phyloP scores from a whole-genome alignment of 2,113 vertebrate genomes.

The Marmota monax region DNA sequence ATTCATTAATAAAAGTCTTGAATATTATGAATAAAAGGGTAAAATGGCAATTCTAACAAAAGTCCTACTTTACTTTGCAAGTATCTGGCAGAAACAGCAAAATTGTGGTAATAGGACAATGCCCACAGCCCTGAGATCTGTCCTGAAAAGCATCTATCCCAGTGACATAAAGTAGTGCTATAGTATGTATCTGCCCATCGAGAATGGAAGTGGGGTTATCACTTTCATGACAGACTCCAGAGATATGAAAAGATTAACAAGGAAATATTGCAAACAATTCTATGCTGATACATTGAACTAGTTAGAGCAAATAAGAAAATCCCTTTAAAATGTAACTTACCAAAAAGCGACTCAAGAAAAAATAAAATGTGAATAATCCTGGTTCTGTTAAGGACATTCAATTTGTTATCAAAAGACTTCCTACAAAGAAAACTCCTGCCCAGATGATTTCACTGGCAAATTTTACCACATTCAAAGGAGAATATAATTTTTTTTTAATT shows the following conservation, averaged over 20 bases:
- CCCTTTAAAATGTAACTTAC: background rate
- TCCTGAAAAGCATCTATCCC: background rate
- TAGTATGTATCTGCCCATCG: background rate
- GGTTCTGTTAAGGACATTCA: background rate
- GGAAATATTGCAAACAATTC: background rate
- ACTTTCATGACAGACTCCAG: background rate
- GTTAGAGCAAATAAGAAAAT: background rate
- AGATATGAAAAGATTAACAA: background rate
- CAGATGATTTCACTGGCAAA: background rate
- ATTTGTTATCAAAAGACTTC: background rate
- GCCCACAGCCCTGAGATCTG: background rate
- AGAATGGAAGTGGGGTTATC: too few species aligned
- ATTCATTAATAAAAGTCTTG: background rate
- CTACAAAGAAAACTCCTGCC: background rate
- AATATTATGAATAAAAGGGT: constrained; percentile 12
- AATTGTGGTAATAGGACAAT: background rate
- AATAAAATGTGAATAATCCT: background rate
- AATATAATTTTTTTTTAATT: too few species aligned
- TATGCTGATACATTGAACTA: background rate
- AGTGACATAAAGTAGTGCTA: background rate
- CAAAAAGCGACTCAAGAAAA: background rate
- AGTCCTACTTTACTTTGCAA: background rate
- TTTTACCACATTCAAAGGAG: too few species aligned
- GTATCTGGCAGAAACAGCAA: background rate
- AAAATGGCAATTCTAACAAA: background rate